A percentile compares a stretch with the other conserved stretches of the same genome.
Conservation (phyloP, 1,140 invertebrate genomes). For the Trachymyrmex septentrionalis region DNA sequence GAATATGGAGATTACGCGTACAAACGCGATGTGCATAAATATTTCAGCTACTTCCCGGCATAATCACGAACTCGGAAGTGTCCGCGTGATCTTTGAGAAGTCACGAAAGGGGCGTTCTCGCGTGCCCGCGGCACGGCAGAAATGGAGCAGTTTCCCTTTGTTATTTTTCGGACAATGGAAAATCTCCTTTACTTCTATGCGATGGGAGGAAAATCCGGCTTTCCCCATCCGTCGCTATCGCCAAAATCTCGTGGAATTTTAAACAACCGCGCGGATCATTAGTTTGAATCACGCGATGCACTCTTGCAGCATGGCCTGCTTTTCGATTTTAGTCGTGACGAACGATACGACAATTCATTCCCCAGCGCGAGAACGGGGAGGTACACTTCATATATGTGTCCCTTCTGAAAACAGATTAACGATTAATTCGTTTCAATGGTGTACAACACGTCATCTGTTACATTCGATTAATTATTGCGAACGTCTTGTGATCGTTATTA, state of each 20-base stretch:
- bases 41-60: neutral
- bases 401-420: constrained; percentile 1
- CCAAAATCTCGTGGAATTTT: constrained; percentile 63
- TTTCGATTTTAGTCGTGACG: neutral
- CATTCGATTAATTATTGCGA: constrained; percentile 36
- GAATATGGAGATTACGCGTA: constrained; percentile 29
- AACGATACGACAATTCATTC: constrained; percentile 25
- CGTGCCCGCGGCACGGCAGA: constrained; percentile 1
- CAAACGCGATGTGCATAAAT: constrained; percentile 44
- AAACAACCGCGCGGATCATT: constrained; percentile 43
- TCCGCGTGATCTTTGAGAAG: constrained; percentile 45
- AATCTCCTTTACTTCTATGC: neutral
- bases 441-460: neutral
- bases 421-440: neutral
- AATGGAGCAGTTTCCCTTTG: constrained; percentile 23
- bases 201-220: neutral
- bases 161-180: constrained; percentile 24
- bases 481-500: neutral
- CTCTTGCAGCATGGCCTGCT: constrained; percentile 15
- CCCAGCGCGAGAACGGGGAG: too few species aligned
- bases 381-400: neutral
- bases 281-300: constrained; percentile 65
- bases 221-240: constrained; percentile 10
- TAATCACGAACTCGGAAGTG: constrained; percentile 16
- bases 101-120: constrained; percentile 47